A percentile compares a stretch with the other conserved stretches of the same genome.
Evolutionary conservation across 2,888 invertebrate genomes (phyloP).

Genomic region (Acanthococcus lagerstroemiae): DNA sequence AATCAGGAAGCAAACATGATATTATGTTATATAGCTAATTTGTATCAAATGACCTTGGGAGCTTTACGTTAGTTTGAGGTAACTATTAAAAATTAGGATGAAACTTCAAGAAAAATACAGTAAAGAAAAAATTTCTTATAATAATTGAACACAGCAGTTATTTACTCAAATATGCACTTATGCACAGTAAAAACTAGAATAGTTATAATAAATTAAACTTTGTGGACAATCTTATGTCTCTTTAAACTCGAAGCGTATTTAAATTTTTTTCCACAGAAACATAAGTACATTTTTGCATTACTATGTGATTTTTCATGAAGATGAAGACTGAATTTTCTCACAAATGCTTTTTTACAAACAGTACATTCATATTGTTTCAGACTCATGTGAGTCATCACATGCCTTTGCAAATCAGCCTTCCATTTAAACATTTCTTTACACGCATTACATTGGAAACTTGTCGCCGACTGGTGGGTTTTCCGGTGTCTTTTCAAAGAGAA

Average conservation of each 20-base stretch:
- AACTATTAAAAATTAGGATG: no score
- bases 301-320: neutral
- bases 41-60: no score
- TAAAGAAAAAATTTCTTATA: no score
- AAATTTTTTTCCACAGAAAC: neutral
- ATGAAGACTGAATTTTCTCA: neutral
- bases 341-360: neutral
- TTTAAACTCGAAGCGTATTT: neutral
- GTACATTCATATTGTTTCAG: neutral
- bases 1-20: no score
- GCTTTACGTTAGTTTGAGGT: no score
- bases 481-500: neutral
- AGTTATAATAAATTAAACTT: no score
- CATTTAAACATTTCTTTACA: neutral
- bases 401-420: neutral
- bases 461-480: neutral
- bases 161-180: no score
- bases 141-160: no score
- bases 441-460: neutral
- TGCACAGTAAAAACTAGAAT: no score
- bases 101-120: no score
- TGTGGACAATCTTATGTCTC: neutral
- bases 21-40: no score
- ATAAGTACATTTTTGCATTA: neutral
- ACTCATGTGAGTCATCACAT: neutral